A percentile compares a stretch with the other conserved stretches of the same genome.
These are phyloP conservation scores for Stenodera caucasica DNA, from an alignment of 2,888 invertebrate species.

Conservation along the genomic window DNA sequence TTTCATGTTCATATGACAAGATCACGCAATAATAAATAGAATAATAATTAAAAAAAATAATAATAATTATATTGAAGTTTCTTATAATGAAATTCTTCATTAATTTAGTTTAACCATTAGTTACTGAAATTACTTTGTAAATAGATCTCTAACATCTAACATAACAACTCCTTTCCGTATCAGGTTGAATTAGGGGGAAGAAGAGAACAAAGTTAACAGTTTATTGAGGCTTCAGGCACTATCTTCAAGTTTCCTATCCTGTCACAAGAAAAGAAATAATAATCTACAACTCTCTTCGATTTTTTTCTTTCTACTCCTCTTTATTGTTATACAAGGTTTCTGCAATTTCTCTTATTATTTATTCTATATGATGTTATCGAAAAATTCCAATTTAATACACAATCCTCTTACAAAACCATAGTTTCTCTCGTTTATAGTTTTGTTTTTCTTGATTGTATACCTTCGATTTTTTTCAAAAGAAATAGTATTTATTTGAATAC, in stretches of 20 bases:
- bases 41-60: not conserved
- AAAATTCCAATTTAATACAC: not conserved
- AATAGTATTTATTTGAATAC: not conserved
- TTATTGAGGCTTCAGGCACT: not conserved
- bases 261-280: not conserved
- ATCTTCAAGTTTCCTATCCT: not conserved
- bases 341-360: not conserved
- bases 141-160: not conserved
- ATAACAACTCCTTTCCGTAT: constrained; percentile 1
- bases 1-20: not conserved
- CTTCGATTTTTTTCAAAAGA: not conserved
- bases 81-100: not conserved
- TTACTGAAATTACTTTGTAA: constrained; percentile 1
- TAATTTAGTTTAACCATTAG: not conserved
- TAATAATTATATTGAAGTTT: not conserved
- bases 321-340: not conserved
- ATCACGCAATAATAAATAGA: constrained; percentile 13
- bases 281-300: not conserved
- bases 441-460: too few species aligned
- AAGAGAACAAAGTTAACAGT: not conserved
- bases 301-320: not conserved
- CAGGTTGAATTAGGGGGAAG: not conserved
- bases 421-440: not conserved
- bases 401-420: not conserved
- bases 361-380: not conserved